Evolutionary conservation across 2,113 vertebrate genomes (phyloP), one percentile per base, ranked within the genome.

Genomic region (Rousettus leschenaultii): DNA sequence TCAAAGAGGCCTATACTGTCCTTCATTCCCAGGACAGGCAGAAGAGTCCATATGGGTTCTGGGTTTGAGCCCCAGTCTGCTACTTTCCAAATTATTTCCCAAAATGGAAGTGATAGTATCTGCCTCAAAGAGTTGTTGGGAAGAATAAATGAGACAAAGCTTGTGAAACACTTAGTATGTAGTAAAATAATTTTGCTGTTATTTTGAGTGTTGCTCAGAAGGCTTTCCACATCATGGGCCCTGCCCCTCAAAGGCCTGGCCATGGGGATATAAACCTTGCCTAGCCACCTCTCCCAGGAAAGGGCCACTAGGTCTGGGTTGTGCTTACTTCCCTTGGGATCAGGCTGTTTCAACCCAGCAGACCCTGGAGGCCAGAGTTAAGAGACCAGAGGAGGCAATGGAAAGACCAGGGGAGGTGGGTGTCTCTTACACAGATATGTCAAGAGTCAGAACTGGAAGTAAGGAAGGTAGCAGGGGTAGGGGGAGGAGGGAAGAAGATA

Each of bases 401-500:
- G 93, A 92, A 94, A 97, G 88, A 38, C 88, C 95, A 91, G 88
- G 96, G 90, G 89, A 91, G 92, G 96, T 97, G 89, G 92, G 78
- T 97, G 92, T 97, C 86, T 97, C 91, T 92, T 86, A 63, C 9
- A 0, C 75, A 89, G 86, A 97, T 96, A 94, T 97, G 95, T 97
- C 95, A 96, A 96, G 95, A 97, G 93, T 96, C 86, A 95, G 85
- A 85, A 51, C 94, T 90, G 75, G 48, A 97, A 96, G 85, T 91
- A 74, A 88, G 55, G 94, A 82, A 91, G 93, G 95, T 70, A 57
- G 94, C 0, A 48, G 95, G 68, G 96, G 97, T 65, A 33, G 88
- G 61, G 93, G 93, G 93, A 93, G 93, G 91, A 94, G 95, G 95
- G 93, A 89, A 91, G 88, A 92, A 91, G 71, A 96, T 92, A 90